phyloP scores from a whole-genome alignment of 2,888 invertebrate genomes.

The Platycheirus rosarum region DNA sequence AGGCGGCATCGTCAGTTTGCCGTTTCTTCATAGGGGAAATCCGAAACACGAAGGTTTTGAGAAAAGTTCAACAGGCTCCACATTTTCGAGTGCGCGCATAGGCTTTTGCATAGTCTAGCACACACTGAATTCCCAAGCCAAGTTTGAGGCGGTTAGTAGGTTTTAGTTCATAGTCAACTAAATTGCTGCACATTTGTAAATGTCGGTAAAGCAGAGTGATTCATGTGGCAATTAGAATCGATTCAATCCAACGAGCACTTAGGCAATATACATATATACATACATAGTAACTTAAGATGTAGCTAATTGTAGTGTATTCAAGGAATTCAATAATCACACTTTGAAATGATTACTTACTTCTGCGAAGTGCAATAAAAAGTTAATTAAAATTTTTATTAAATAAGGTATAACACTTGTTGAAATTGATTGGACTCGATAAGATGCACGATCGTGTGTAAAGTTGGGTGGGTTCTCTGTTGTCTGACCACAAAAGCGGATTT shows the following conservation, averaged over 20 bases:
- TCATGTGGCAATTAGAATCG: slow-evolving; percentile 54
- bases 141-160: slow-evolving; percentile 39
- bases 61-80: slow-evolving; percentile 48
- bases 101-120: slow-evolving; percentile 29
- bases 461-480: no score
- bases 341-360: slow-evolving; percentile 16
- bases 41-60: slow-evolving; percentile 47
- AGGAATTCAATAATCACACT: slow-evolving; percentile 53
- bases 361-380: slow-evolving; percentile 32
- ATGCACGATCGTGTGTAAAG: slow-evolving; percentile 26
- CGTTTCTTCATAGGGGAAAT: slow-evolving; percentile 38
- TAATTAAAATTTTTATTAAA: slow-evolving; percentile 49
- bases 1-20: slow-evolving; percentile 33
- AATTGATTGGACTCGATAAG: slow-evolving; percentile 45
- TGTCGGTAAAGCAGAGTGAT: slow-evolving; percentile 46
- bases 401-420: slow-evolving; percentile 35
- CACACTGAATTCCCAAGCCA: not conserved
- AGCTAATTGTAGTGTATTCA: slow-evolving; percentile 40
- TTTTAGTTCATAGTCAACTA: slow-evolving; percentile 45
- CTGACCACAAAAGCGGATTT: slow-evolving; percentile 65
- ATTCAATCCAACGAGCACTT: slow-evolving; percentile 52
- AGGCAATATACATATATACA: no score
- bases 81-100: slow-evolving; percentile 13
- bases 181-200: slow-evolving; percentile 26
- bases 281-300: slow-evolving; percentile 18